Evolutionary conservation across 2,888 invertebrate genomes (phyloP).

Genomic region (Chrysina gloriosa): DNA sequence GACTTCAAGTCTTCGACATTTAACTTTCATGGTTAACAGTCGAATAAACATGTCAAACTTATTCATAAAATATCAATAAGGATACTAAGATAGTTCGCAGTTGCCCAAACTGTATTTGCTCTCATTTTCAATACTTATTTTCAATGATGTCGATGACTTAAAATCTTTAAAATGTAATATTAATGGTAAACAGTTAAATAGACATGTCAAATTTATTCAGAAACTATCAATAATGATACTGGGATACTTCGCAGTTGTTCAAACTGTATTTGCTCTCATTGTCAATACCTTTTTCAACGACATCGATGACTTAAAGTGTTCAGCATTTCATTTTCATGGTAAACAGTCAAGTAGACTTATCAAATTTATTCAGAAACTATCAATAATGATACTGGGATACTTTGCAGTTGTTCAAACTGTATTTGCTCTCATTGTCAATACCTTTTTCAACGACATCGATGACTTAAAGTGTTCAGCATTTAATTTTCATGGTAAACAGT

Average conservation of each 20-base stretch:
- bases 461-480: not conserved
- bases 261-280: slow-evolving; percentile 2
- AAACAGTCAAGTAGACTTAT: not conserved
- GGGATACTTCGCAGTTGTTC: not conserved
- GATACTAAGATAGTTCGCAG: too few species aligned
- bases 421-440: not conserved
- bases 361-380: not conserved
- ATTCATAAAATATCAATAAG: too few species aligned
- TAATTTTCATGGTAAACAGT: not conserved
- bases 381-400: not conserved
- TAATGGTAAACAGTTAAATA: not conserved
- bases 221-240: not conserved
- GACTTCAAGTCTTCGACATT: too few species aligned
- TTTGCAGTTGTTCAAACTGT: slow-evolving; percentile 1
- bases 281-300: too few species aligned
- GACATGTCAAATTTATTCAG: not conserved
- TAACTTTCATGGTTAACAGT: too few species aligned
- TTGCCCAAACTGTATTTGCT: too few species aligned
- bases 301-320: not conserved
- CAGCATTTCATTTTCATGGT: not conserved
- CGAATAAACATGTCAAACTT: too few species aligned
- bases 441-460: too few species aligned
- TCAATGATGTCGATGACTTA: not conserved
- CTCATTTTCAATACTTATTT: too few species aligned
- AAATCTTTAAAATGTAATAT: not conserved